These are phyloP conservation scores for Diprion similis DNA, from an alignment of 1,140 invertebrate species.

Conservation along the genomic window DNA sequence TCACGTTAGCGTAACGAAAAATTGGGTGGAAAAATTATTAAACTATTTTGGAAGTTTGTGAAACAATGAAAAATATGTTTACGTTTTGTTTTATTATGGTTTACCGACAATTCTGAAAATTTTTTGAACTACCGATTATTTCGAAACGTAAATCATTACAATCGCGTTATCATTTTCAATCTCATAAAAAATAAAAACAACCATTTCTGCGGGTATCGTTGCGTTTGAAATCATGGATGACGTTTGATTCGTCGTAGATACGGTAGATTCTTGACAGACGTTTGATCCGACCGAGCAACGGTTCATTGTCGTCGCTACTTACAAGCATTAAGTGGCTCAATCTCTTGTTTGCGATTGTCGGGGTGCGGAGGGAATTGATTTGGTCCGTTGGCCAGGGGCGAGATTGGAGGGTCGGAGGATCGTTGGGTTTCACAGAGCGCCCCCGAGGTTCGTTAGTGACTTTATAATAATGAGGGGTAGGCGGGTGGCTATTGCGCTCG, in stretches of 20 bases:
- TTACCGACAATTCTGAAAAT: no score
- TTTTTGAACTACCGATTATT: neutral
- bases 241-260: no score
- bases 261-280: no score
- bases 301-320: constrained; percentile 22
- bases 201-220: no score
- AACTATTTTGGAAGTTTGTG: no score
- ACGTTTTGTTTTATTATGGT: no score
- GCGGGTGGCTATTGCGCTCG: constrained; percentile 12
- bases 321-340: constrained; percentile 27
- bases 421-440: constrained; percentile 3
- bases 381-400: constrained; percentile 21
- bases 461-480: constrained; percentile 47
- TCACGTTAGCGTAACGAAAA: no score
- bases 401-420: constrained; percentile 12
- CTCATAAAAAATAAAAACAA: no score
- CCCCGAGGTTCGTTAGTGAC: constrained; percentile 51
- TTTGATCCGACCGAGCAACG: constrained; percentile 6
- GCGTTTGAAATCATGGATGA: no score
- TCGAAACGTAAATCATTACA: neutral
- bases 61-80: no score
- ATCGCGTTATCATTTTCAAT: no score
- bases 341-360: constrained; percentile 32
- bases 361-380: constrained; percentile 33
- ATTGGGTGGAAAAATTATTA: no score